A percentile compares a stretch with the other conserved stretches of the same genome.
Conservation (phyloP, 1,140 invertebrate species). For the Vollenhovia emeryi region DNA sequence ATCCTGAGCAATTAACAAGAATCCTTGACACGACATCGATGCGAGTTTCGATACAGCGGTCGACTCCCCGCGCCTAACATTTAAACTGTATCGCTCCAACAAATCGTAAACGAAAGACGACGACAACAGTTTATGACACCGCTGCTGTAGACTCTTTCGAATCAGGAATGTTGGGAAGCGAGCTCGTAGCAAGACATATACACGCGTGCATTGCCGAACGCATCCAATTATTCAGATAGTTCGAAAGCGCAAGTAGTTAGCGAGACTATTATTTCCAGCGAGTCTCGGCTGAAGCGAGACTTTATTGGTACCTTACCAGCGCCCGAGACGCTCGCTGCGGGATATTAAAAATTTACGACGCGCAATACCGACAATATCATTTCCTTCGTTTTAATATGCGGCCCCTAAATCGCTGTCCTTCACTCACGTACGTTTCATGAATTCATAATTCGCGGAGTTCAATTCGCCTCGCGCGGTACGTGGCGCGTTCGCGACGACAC, state of each 20-base stretch:
- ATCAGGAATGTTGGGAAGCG: not conserved
- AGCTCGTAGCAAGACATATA: not conserved
- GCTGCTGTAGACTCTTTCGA: not conserved
- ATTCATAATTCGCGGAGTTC: constrained; percentile 17
- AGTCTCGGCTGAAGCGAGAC: not conserved
- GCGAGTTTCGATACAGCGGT: not conserved
- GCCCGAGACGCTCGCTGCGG: not conserved
- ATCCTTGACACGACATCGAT: not conserved
- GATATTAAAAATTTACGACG: constrained; percentile 4
- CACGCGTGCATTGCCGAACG: not conserved
- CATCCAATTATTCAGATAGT: not conserved
- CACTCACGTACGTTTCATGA: constrained; percentile 13
- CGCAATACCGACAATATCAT: constrained; percentile 10
- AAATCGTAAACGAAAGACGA: not conserved
- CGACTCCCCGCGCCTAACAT: not conserved
- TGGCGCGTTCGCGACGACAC: not conserved
- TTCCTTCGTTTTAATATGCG: constrained; percentile 24
- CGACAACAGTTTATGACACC: not conserved
- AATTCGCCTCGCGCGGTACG: constrained; percentile 9
- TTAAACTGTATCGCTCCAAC: not conserved
- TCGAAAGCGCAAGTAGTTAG: not conserved
- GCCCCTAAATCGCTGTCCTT: constrained; percentile 30
- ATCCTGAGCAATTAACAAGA: constrained; percentile 28
- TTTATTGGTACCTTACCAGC: not conserved
- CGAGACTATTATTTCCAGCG: not conserved